Conservation (phyloP, 92 coral and sea anemone genomes). For the Chrysogorgia sp. region DNA sequence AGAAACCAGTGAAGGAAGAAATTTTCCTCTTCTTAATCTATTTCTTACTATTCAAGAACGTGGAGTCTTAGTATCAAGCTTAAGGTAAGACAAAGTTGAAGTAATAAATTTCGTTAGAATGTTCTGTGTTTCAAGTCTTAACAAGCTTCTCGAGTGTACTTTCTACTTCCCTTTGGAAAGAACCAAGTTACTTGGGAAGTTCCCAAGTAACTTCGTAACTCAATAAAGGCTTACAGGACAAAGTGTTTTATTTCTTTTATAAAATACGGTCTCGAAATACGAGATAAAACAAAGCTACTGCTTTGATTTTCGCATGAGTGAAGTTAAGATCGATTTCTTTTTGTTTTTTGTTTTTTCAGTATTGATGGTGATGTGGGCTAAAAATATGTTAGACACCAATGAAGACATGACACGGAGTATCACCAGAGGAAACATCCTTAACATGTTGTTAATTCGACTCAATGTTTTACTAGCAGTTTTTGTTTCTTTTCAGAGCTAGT, state of each 20-base stretch:
- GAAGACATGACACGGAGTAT: neutral
- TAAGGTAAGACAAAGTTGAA: neutral
- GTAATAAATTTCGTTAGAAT: neutral
- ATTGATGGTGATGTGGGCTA: neutral
- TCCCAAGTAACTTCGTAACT: too few relatives aligned
- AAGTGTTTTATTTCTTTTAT: neutral
- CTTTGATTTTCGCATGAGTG: too few relatives aligned
- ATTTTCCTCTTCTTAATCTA: neutral
- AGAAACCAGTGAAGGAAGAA: neutral
- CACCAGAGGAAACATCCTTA: neutral
- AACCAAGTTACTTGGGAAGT: neutral
- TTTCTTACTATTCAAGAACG: constrained; percentile 5
- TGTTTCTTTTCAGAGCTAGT: too few relatives aligned
- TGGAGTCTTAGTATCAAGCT: constrained; percentile 2
- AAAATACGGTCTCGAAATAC: neutral
- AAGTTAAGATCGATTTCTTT: too few relatives aligned
- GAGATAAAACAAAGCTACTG: too few relatives aligned
- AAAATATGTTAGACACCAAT: neutral
- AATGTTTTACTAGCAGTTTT: too few relatives aligned
- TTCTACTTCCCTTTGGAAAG: too few relatives aligned
- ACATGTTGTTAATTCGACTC: neutral
- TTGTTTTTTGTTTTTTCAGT: neutral
- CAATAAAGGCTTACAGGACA: too few relatives aligned
- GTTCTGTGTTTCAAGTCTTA: neutral
- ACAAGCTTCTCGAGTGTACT: too few relatives aligned